Evolutionary conservation across 2,888 invertebrate species (phyloP).

Genomic region (Eupithecia pulchellata): DNA sequence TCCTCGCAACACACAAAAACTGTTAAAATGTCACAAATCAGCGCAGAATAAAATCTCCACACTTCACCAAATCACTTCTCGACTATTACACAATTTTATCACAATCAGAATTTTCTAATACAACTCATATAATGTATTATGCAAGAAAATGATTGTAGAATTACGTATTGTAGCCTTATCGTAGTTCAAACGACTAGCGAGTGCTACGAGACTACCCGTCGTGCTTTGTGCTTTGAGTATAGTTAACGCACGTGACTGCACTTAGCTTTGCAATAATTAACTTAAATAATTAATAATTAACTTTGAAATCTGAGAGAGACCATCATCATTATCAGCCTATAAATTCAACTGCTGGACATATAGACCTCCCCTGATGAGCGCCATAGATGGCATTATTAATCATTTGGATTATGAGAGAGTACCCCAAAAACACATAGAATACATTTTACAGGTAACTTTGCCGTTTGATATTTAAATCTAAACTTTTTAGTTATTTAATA

Average conservation of each 20-base stretch:
- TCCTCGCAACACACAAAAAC: not conserved
- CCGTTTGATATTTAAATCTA: too few relatives aligned
- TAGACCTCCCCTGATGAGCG: too few relatives aligned
- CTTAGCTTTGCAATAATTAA: not conserved
- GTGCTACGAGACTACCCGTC: not conserved
- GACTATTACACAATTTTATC: not conserved
- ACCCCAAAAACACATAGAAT: too few relatives aligned
- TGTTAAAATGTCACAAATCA: not conserved
- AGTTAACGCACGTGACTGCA: not conserved
- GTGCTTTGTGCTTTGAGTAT: not conserved
- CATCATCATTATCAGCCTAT: too few relatives aligned
- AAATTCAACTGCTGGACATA: too few relatives aligned
- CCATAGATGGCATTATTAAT: too few relatives aligned
- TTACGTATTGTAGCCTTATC: not conserved
- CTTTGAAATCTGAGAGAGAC: too few relatives aligned
- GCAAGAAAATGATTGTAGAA: constrained; percentile 1
- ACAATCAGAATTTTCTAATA: not conserved
- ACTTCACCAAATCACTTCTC: not conserved
- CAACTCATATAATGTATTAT: constrained; percentile 1
- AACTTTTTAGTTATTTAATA: too few relatives aligned
- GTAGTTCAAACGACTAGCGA: not conserved
- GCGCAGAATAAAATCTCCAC: not conserved
- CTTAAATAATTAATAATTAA: not conserved
- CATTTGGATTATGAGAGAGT: too few relatives aligned
- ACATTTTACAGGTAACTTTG: too few relatives aligned